Conservation (phyloP, 2,797 vertebrate genomes). For the Pangasius macronema region DNA sequence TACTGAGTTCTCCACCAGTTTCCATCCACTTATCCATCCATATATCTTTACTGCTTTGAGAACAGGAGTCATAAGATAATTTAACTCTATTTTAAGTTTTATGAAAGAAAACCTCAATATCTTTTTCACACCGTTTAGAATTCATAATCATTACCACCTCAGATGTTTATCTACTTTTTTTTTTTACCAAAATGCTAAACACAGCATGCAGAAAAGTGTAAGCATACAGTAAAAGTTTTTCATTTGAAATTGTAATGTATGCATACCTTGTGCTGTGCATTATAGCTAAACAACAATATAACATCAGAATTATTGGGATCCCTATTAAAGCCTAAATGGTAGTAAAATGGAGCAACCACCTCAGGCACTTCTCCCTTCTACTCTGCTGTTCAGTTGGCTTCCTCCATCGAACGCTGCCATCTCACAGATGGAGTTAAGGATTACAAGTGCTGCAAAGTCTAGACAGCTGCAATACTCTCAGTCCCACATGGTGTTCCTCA, state of each 20-base stretch:
- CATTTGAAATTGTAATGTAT: neutral
- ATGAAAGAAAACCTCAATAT: neutral
- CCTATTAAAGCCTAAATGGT: neutral
- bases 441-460: slow-evolving; percentile 50
- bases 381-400: slow-evolving; percentile 3
- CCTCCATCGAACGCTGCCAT: slow-evolving; percentile 29
- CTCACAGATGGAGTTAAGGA: slow-evolving; percentile 48
- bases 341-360: neutral
- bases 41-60: neutral
- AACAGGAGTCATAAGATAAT: neutral
- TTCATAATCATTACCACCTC: neutral
- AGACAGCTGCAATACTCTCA: slow-evolving; percentile 42
- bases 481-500: slow-evolving; percentile 26
- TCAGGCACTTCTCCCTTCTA: slow-evolving; percentile 14
- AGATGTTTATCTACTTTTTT: neutral
- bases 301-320: neutral
- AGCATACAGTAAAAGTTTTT: neutral
- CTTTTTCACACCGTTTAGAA: neutral
- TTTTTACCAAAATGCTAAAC: neutral
- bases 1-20: neutral
- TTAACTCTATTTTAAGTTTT: neutral
- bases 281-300: neutral
- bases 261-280: neutral
- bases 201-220: neutral
- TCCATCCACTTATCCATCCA: neutral